A percentile compares a stretch with the other conserved stretches of the same genome.
Evolutionary conservation across 1,140 invertebrate species (phyloP).

Genomic region (Drosophila sucinea): DNA sequence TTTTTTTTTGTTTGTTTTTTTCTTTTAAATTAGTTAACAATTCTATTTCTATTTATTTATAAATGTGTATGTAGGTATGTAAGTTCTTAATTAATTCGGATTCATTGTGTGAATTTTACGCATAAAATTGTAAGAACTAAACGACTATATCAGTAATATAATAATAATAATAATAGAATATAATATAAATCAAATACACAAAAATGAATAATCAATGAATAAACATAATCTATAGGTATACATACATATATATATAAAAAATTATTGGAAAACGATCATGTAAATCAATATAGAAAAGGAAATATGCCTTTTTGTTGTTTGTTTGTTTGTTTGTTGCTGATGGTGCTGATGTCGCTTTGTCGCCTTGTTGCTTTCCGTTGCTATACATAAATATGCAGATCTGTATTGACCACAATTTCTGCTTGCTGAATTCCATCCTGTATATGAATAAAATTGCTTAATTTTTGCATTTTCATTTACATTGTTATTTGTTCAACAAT

Average conservation of each 20-base stretch:
- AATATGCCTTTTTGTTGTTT: conserved; percentile 29
- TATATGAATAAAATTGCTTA: conserved; percentile 25
- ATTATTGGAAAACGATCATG: conserved; percentile 28
- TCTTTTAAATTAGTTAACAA: conserved; percentile 75
- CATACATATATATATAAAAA: conserved; percentile 18
- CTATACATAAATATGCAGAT: background rate
- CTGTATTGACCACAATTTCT: background rate
- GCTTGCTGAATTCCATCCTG: background rate
- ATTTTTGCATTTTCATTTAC: conserved; percentile 3
- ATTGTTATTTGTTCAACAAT: conserved; percentile 9
- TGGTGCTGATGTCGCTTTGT: conserved; percentile 14
- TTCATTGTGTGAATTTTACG: conserved; percentile 23
- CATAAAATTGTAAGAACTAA: conserved; percentile 32
- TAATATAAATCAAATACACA: conserved; percentile 46
- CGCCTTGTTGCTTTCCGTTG: background rate
- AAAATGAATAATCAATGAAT: conserved; percentile 41
- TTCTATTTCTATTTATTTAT: conserved; percentile 40
- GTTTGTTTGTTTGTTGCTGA: conserved; percentile 13
- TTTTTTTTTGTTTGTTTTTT: conserved; percentile 28
- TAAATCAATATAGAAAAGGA: conserved; percentile 32
- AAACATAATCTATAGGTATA: conserved; percentile 25
- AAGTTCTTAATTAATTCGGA: conserved; percentile 40
- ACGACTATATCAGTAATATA: conserved; percentile 30
- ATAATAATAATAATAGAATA: conserved; percentile 4
- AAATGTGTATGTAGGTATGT: conserved; percentile 42